phyloP scores from a whole-genome alignment of 2,888 invertebrate genomes.

The Celastrina argiolus region DNA sequence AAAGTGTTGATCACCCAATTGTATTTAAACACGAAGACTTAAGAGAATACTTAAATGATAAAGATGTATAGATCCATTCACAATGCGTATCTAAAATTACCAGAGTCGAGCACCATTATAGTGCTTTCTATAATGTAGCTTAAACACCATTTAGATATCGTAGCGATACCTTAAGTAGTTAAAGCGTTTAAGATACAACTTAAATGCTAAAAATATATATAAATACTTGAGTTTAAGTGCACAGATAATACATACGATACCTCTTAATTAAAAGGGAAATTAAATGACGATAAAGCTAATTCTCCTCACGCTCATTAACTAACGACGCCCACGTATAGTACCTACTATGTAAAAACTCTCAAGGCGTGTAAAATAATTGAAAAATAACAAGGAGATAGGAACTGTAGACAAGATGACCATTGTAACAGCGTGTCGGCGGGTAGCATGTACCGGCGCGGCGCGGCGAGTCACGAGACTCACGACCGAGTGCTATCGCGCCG shows the following conservation, averaged over 20 bases:
- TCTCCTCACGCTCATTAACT: neutral
- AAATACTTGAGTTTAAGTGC: slow-evolving; percentile 3
- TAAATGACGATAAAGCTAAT: neutral
- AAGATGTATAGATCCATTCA: slow-evolving; percentile 9
- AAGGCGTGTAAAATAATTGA: neutral
- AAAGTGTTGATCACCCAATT: slow-evolving; percentile 22
- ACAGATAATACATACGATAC: neutral
- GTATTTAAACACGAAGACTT: slow-evolving; percentile 20
- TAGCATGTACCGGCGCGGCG: slow-evolving; percentile 24
- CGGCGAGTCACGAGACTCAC: too few species aligned
- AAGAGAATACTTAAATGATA: slow-evolving; percentile 3
- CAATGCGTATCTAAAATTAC: slow-evolving; percentile 6
- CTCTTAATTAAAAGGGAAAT: slow-evolving; percentile 9
- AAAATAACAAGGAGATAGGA: slow-evolving; percentile 10
- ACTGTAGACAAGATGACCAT: slow-evolving; percentile 27
- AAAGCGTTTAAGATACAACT: slow-evolving; percentile 6
- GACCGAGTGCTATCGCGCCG: slow-evolving; percentile 45
- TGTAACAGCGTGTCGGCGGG: slow-evolving; percentile 28
- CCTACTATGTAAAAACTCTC: too few species aligned
- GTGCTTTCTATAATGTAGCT: slow-evolving; percentile 8
- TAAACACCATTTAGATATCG: slow-evolving; percentile 8
- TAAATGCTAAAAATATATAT: slow-evolving; percentile 5
- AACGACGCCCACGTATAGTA: neutral
- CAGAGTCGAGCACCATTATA: neutral
- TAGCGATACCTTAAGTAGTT: slow-evolving; percentile 5